Base-by-base conservation (phyloP, 2,888 invertebrate genomes). In the Beris chalybata region DNA sequence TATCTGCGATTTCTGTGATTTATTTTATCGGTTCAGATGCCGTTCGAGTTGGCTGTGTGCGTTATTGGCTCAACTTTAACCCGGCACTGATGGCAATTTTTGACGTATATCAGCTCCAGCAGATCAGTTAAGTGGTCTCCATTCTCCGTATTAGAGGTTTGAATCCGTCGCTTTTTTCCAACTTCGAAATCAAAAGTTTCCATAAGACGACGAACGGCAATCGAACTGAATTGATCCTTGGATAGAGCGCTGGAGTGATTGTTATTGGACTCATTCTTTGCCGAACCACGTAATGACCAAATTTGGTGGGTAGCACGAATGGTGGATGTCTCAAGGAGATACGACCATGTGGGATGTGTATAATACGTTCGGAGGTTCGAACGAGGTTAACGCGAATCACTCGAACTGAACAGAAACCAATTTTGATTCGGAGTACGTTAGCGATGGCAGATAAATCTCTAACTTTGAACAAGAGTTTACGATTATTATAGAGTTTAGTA, bases 381-480 rank as follows among this genome's bases (percentile, higher is more conserved):
- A 61, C 61, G 61, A 61, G 61, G 61, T 61, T 61, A 61, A 61
- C 61, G 61, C 31, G 61, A 61, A 61, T 50, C 15, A 15, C 52
- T 61, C 32, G 61, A 50, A 52, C 50, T 61, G 61, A 61, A 61
- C 7, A 7, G 38, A 38, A 38, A 38, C 38, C 38, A 38, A 38
- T 38, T 38, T 38, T 38, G 38, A 38, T 38, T 38, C 9, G 38
- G 9, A 38, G 5, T 38, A 7, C 9, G 38, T 38, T 38, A 38
- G 38, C 1, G 5, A 38, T 38, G 38, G 9, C 9, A 9, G 38
- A 38, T 38, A 38, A 38, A 38, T 38, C 7, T 22, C 22, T 22
- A 22, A 22, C 22, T 22, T 22, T 22, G 22, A 22, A 22, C 22
- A 22, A 22, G 22, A 22, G 22, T 22, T 22, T 22, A 22, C 22